Conservation (phyloP, 2,113 vertebrate genomes). For the Rhinopomastus cyanomelas region DNA sequence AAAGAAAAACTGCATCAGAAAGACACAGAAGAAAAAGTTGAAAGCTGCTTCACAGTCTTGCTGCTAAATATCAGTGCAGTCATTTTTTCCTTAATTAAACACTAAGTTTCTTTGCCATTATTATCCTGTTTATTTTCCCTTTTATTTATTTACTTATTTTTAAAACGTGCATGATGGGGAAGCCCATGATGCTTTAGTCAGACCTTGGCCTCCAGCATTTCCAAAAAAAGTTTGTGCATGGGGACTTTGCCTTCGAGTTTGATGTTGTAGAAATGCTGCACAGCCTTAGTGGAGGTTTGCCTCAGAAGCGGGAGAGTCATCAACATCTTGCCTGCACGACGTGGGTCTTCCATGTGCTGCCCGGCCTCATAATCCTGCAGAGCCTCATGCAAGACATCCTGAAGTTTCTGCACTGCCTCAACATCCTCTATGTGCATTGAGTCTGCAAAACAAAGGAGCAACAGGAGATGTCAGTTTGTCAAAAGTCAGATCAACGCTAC, state of each 20-base stretch:
- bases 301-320: constrained; percentile 97
- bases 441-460: constrained; percentile 77
- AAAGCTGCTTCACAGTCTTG: constrained; percentile 83
- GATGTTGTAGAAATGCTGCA: constrained; percentile 99
- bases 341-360: constrained; percentile 95
- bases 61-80: constrained; percentile 86
- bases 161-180: constrained; percentile 73
- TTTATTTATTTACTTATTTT: constrained; percentile 63
- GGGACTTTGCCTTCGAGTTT: constrained; percentile 99
- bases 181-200: constrained; percentile 82
- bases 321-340: constrained; percentile 94
- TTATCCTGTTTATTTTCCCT: constrained; percentile 74
- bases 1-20: constrained; percentile 70
- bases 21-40: constrained; percentile 73
- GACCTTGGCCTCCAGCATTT: constrained; percentile 99
- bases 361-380: constrained; percentile 96
- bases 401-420: constrained; percentile 97
- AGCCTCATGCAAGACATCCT: constrained; percentile 97
- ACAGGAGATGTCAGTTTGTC: constrained; percentile 33
- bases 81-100: constrained; percentile 79
- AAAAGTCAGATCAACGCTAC: accelerated
- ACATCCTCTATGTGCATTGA: constrained; percentile 99
- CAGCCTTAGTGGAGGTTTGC: constrained; percentile 98
- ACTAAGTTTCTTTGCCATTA: constrained; percentile 80
- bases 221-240: constrained; percentile 99